Base-by-base conservation (phyloP, 2,797 vertebrate genomes). In the Austrolebias charrua region DNA sequence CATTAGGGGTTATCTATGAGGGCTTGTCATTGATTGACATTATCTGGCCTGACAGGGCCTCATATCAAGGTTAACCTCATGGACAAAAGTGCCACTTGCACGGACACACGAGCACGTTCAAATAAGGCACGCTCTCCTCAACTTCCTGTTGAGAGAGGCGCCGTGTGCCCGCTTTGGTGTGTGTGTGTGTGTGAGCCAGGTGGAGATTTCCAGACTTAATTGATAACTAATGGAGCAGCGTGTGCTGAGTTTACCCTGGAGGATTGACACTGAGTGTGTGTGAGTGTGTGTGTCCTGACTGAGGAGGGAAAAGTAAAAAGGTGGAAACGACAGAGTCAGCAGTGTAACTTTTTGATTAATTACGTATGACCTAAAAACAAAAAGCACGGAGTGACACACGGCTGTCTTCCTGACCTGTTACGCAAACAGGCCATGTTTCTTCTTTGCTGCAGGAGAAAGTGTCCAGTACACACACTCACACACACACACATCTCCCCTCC, bases 151-250 rank as follows among this genome's bases (percentile, higher is more conserved):
- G 57, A 75, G 69, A 70, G 18, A 48, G 61, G 58, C 38, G 71
- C 70, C 63, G 54, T 59, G 63, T 47, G 59, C 64, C 4, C 10
- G 63, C 57, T 68, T 24, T 74, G 24, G 13, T 60, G 55, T 68
- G 60, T 67, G 59, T 70, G 76, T 80, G 60, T 70, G 79, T 82
- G 82, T 78, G 60, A 81, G 81, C 85, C 89, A 92, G 91, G 90
- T 93, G 89, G 87, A 91, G 89, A 90, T 89, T 90, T 92, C 87
- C 87, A 88, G 89, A 91, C 86, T 89, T 93, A 93, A 93, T 92
- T 93, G 92, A 93, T 92, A 93, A 92, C 91, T 93, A 93, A 93
- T 93, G 87, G 91, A 92, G 91, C 91, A 74, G 85, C 79, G 75
- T 92, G 92, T 89, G 90, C 88, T 82, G 87, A 86, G 83, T 91